Evolutionary conservation across 2,113 vertebrate genomes (phyloP).

Genomic region (Colius striatus): DNA sequence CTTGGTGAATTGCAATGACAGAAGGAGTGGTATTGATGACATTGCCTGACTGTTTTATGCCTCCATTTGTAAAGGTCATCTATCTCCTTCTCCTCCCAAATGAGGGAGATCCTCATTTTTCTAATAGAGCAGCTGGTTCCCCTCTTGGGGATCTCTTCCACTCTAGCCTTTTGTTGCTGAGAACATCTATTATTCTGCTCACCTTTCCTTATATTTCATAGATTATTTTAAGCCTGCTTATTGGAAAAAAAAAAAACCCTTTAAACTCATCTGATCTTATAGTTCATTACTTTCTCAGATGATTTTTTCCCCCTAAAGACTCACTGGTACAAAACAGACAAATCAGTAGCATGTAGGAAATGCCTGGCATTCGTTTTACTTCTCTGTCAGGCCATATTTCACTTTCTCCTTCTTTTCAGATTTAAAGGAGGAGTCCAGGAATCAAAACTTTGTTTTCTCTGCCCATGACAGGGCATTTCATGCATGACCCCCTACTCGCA

Average conservation of each 20-base stretch:
- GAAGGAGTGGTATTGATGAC: background rate
- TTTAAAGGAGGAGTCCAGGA: background rate
- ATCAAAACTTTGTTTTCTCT: background rate
- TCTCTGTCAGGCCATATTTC: fast-evolving
- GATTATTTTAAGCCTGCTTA: background rate
- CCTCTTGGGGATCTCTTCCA: background rate
- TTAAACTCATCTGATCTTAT: background rate
- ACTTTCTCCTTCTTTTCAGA: background rate
- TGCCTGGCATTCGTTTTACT: background rate
- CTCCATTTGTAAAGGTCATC: background rate
- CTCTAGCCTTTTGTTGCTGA: background rate
- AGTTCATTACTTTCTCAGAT: background rate
- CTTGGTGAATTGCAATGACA: background rate
- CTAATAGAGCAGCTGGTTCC: background rate
- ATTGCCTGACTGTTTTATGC: background rate
- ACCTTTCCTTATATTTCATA: background rate
- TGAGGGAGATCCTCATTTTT: background rate
- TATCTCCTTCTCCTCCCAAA: background rate
- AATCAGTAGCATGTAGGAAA: background rate
- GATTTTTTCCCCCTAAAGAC: background rate
- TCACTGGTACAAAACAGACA: background rate
- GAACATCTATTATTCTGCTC: background rate
- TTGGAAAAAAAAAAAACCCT: no score
- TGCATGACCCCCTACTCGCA: fast-evolving
- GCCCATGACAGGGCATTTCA: fast-evolving